Conservation (phyloP, 2,888 invertebrate genomes). For the Hartigia nigra region DNA sequence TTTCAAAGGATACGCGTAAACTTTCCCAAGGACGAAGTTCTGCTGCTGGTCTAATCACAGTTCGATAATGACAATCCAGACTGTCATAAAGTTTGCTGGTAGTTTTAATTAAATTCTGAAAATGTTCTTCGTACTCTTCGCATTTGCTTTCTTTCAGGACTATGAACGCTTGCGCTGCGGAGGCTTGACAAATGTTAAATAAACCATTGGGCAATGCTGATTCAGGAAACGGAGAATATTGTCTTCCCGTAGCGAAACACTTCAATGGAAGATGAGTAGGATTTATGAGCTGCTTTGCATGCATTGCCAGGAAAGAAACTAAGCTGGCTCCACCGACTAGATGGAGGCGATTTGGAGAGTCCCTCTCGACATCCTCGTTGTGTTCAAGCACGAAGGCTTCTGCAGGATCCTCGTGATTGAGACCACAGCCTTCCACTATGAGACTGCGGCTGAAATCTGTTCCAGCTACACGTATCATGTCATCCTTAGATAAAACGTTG, state of each 20-base stretch:
- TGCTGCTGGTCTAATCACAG: slow-evolving; percentile 73
- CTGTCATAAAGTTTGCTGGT: slow-evolving; percentile 72
- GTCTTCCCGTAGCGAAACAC: slow-evolving; percentile 77
- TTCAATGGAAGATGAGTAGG: slow-evolving; percentile 75
- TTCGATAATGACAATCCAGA: slow-evolving; percentile 76
- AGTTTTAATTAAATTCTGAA: slow-evolving; percentile 70
- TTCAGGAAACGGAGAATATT: slow-evolving; percentile 70
- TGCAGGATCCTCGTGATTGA: slow-evolving; percentile 69
- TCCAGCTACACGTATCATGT: slow-evolving; percentile 77
- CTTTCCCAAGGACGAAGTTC: slow-evolving; percentile 75
- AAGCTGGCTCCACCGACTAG: slow-evolving; percentile 82
- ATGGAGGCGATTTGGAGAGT: slow-evolving; percentile 73
- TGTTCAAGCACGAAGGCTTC: slow-evolving; percentile 73
- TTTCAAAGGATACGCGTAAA: slow-evolving; percentile 76
- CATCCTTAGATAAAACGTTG: slow-evolving; percentile 64
- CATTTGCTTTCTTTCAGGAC: slow-evolving; percentile 63
- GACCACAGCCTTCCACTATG: slow-evolving; percentile 79
- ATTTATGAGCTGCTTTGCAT: slow-evolving; percentile 75
- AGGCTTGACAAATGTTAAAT: slow-evolving; percentile 77
- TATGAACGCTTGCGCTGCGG: slow-evolving; percentile 76
- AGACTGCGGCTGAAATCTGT: slow-evolving; percentile 83
- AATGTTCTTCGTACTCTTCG: slow-evolving; percentile 68
- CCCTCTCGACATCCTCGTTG: slow-evolving; percentile 69
- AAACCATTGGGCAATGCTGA: slow-evolving; percentile 67
- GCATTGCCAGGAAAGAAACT: slow-evolving; percentile 78